Evolutionary conservation across 2,888 invertebrate genomes (phyloP).

Genomic region (Pyralis farinalis): DNA sequence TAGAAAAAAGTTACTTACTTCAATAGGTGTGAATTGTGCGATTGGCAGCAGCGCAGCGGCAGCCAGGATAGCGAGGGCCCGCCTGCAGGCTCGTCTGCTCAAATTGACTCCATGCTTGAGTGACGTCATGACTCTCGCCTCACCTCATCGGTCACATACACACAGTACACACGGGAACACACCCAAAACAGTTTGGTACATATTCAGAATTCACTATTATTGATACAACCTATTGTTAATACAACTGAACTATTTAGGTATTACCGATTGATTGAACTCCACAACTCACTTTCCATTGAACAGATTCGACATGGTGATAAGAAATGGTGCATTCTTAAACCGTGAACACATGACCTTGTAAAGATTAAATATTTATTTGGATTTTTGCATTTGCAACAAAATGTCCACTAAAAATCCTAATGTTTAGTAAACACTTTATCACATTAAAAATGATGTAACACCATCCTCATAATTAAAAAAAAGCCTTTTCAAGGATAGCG

Average conservation of each 20-base stretch:
- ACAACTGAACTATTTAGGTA: not conserved
- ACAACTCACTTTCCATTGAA: slow-evolving; percentile 16
- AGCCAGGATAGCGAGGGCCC: slow-evolving; percentile 29
- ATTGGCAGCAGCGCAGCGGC: slow-evolving; percentile 42
- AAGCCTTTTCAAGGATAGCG: no score
- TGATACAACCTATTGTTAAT: slow-evolving; percentile 6
- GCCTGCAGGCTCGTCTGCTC: slow-evolving; percentile 86
- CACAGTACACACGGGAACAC: slow-evolving; percentile 28
- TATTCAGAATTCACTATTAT: slow-evolving; percentile 17
- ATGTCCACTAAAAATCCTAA: no score
- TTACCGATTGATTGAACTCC: slow-evolving; percentile 8
- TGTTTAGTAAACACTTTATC: no score
- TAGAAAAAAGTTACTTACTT: no score
- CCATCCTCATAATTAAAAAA: no score
- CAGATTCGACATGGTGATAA: slow-evolving; percentile 59
- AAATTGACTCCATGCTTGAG: slow-evolving; percentile 85
- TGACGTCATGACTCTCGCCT: slow-evolving; percentile 67
- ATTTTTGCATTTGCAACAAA: no score
- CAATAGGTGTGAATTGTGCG: slow-evolving; percentile 45
- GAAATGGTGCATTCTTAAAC: no score
- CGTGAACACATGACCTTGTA: no score
- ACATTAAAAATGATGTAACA: no score
- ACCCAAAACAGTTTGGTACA: slow-evolving; percentile 21
- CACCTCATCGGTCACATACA: slow-evolving; percentile 21
- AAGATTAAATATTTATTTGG: no score